These are phyloP conservation scores for Triplophysa bombifrons DNA, from an alignment of 2,797 vertebrate species.

Conservation along the genomic window DNA sequence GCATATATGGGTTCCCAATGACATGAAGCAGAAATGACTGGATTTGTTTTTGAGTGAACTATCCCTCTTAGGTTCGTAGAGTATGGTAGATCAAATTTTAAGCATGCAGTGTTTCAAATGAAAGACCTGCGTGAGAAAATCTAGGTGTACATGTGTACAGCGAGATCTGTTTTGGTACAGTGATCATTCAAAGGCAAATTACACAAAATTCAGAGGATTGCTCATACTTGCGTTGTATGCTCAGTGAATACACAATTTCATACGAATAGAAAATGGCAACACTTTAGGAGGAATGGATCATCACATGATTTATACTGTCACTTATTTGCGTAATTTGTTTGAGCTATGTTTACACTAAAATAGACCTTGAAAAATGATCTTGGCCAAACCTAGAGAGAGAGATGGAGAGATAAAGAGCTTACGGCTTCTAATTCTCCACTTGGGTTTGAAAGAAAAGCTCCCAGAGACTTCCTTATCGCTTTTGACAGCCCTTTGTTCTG, in stretches of 20 bases:
- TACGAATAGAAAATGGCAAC: not conserved
- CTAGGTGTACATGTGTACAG: no score
- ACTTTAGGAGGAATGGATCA: no score
- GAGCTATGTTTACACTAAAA: no score
- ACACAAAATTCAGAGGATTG: slow-evolving; percentile 20
- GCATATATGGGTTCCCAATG: no score
- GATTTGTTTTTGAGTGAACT: no score
- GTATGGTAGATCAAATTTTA: no score
- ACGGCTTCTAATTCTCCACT: slow-evolving; percentile 37
- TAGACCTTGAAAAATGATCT: slow-evolving; percentile 21
- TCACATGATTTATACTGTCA: no score
- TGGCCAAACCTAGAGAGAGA: slow-evolving; percentile 6
- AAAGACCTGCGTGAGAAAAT: not conserved
- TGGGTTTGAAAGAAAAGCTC: slow-evolving; percentile 40
- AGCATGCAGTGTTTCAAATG: not conserved
- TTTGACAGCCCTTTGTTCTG: slow-evolving; percentile 54
- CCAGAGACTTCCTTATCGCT: slow-evolving; percentile 52
- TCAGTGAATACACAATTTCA: not conserved
- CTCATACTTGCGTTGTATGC: slow-evolving; percentile 23
- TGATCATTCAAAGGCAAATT: slow-evolving; percentile 9
- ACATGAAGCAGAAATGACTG: no score
- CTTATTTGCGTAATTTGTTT: no score
- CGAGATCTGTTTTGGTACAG: slow-evolving; percentile 20
- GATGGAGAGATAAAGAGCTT: slow-evolving; percentile 9
- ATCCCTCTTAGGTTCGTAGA: no score